A percentile compares a stretch with the other conserved stretches of the same genome.
phyloP scores from a whole-genome alignment of 2,113 vertebrate species.

The Tricholaema leucomelas region DNA sequence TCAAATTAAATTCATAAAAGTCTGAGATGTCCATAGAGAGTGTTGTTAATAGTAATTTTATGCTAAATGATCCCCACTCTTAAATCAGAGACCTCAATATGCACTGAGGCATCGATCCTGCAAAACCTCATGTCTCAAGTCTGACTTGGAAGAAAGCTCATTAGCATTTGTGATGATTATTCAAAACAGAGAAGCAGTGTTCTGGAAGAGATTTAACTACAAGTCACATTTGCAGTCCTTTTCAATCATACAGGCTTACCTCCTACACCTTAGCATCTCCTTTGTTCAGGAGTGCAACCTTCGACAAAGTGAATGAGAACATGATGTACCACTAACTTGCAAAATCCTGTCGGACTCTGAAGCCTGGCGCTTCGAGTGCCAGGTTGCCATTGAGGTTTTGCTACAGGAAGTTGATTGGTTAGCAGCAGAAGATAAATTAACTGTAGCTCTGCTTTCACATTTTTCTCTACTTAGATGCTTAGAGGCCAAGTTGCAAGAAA shows the following conservation, averaged over 20 bases:
- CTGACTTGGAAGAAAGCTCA: background rate
- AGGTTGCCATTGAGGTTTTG: background rate
- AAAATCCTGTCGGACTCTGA: background rate
- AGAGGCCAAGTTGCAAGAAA: background rate
- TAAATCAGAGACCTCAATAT: background rate
- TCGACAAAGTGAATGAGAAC: background rate
- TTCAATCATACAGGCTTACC: background rate
- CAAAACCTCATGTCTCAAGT: background rate
- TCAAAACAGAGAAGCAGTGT: background rate
- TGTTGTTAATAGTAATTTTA: constrained; percentile 22
- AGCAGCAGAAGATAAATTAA: background rate
- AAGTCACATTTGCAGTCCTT: background rate
- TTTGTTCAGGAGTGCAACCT: background rate
- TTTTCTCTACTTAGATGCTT: background rate
- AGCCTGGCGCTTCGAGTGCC: rapidly evolving
- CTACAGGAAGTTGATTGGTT: background rate
- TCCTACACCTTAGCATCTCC: background rate
- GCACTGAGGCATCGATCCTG: background rate
- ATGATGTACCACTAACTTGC: background rate
- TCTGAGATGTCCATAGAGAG: background rate
- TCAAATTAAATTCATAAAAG: background rate
- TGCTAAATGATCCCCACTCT: background rate
- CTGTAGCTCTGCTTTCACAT: background rate
- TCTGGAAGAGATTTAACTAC: background rate
- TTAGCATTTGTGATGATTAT: background rate